Percentiles rank a stretch among this genome's conserved stretches.
These are phyloP conservation scores for Aphelenchoides fujianensis DNA, from an alignment of 1,140 invertebrate species.

Conservation along the genomic window DNA sequence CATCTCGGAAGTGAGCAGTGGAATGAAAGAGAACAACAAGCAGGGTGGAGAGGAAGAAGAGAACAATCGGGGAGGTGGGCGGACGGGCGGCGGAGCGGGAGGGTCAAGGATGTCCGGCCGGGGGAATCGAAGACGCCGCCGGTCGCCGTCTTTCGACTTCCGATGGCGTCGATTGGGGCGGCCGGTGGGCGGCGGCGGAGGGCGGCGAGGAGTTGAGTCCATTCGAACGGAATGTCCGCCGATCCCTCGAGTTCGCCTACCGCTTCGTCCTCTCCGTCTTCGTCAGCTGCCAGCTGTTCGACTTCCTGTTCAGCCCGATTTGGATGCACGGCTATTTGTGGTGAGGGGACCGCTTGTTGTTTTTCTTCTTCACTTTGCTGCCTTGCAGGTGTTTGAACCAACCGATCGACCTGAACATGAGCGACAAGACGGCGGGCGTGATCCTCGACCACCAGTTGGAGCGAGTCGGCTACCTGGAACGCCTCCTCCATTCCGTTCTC, in stretches of 20 bases:
- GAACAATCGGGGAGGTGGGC: no score
- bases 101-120: constrained; percentile 7
- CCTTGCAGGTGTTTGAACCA: constrained; percentile 23
- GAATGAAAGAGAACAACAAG: no score
- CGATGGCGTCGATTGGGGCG: not conserved
- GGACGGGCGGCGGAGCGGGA: not conserved
- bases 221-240: not conserved
- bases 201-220: constrained; percentile 8
- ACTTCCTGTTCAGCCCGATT: constrained; percentile 48
- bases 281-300: constrained; percentile 45
- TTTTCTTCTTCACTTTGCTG: constrained; percentile 6
- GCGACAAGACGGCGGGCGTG: constrained; percentile 36
- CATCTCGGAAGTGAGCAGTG: no score
- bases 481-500: constrained; percentile 29
- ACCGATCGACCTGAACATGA: constrained; percentile 31
- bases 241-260: constrained; percentile 19
- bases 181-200: no score
- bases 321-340: constrained; percentile 53
- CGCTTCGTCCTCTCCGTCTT: constrained; percentile 36
- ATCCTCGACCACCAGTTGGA: constrained; percentile 36
- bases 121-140: not conserved
- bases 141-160: not conserved
- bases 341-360: constrained; percentile 24
- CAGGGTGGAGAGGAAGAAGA: no score
- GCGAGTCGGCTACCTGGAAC: constrained; percentile 27